phyloP scores from a whole-genome alignment of 2,888 invertebrate genomes.

The Acronicta alni region DNA sequence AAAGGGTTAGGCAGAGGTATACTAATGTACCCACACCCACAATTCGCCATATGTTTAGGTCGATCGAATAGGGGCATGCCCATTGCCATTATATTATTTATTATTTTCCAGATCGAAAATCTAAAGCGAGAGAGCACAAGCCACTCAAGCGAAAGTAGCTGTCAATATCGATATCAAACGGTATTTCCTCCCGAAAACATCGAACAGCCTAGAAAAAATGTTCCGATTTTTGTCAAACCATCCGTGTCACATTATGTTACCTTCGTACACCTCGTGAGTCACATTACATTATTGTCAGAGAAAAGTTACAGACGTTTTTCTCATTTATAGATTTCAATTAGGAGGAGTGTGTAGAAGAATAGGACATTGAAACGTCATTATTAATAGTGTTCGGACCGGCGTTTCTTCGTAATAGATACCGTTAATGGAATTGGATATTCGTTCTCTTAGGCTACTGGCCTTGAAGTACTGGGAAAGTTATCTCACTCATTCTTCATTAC shows the following conservation, averaged over 20 bases:
- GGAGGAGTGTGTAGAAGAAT: constrained; percentile 46
- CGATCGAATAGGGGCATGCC: too few relatives aligned
- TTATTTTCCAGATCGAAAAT: neutral
- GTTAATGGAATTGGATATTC: constrained; percentile 35
- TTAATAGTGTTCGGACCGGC: constrained; percentile 21
- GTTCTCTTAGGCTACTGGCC: constrained; percentile 8
- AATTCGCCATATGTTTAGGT: too few relatives aligned
- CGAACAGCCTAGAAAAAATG: constrained; percentile 39
- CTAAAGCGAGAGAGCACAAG: constrained; percentile 31
- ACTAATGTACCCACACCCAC: too few relatives aligned
- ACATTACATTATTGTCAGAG: constrained; percentile 56
- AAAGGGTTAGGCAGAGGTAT: too few relatives aligned
- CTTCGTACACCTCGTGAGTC: constrained; percentile 50
- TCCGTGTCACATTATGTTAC: constrained; percentile 57
- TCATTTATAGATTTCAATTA: constrained; percentile 59
- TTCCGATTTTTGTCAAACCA: constrained; percentile 57
- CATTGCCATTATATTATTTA: too few relatives aligned
- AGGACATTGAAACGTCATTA: constrained; percentile 34
- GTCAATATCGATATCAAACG: constrained; percentile 56
- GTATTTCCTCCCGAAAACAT: constrained; percentile 48
- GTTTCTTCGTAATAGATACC: constrained; percentile 18
- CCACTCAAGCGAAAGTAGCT: constrained; percentile 52
- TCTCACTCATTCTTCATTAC: neutral
- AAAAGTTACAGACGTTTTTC: constrained; percentile 49
- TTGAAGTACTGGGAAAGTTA: constrained; percentile 5